Conservation (phyloP, 1,140 invertebrate genomes). For the Drosophila hydei region DNA sequence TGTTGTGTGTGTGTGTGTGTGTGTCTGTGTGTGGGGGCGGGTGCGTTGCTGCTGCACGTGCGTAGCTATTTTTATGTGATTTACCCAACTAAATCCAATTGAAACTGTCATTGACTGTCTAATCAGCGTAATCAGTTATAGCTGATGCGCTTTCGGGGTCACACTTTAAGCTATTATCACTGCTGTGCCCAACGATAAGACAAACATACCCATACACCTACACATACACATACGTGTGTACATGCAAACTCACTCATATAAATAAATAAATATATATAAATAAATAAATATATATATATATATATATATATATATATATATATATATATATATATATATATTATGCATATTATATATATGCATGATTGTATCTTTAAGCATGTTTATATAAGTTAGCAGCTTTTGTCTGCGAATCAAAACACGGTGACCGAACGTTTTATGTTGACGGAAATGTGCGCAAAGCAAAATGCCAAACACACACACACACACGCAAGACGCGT, state of each 20-base stretch:
- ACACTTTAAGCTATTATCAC: slow-evolving; percentile 38
- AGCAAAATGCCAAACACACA: slow-evolving; percentile 19
- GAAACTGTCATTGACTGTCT: slow-evolving; percentile 17
- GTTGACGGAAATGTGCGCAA: slow-evolving; percentile 46
- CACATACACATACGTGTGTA: background rate
- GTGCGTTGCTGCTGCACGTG: slow-evolving; percentile 45
- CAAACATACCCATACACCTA: slow-evolving; percentile 7
- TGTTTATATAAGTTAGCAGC: slow-evolving; percentile 32
- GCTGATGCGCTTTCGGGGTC: slow-evolving; percentile 43
- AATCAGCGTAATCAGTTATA: slow-evolving; percentile 32
- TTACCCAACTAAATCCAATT: slow-evolving; percentile 18
- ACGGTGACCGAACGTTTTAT: slow-evolving; percentile 7
- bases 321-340: background rate
- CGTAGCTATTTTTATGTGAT: slow-evolving; percentile 37
- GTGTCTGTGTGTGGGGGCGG: too few species aligned
- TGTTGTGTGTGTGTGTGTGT: too few species aligned
- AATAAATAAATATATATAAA: background rate
- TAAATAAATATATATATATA: too few species aligned
- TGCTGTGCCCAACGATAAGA: slow-evolving; percentile 25
- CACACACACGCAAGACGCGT: background rate
- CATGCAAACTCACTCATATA: background rate
- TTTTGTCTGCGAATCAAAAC: slow-evolving; percentile 39
- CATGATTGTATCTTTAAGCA: slow-evolving; percentile 6
- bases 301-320: background rate
- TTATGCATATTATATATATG: too few species aligned